Evolutionary conservation across 2,797 vertebrate species (phyloP).

Genomic region (Chiroxiphia lanceolata): DNA sequence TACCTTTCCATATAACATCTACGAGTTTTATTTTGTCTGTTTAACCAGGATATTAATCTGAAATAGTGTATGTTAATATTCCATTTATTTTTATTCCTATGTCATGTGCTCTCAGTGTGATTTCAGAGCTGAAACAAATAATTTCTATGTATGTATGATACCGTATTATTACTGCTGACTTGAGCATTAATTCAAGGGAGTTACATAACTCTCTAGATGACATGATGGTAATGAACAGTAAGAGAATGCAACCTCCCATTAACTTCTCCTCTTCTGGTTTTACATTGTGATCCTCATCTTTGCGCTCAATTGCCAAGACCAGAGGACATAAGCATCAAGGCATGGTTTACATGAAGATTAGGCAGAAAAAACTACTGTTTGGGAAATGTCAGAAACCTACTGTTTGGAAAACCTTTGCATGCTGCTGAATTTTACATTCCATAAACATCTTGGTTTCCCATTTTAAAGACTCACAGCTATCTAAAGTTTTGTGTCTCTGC

Average conservation of each 20-base stretch:
- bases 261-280: background rate
- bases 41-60: background rate
- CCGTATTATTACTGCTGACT: background rate
- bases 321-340: background rate
- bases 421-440: background rate
- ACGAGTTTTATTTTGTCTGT: background rate
- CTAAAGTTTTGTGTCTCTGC: background rate
- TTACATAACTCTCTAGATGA: background rate
- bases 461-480: background rate
- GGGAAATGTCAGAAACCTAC: background rate
- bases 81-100: background rate
- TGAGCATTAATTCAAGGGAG: background rate
- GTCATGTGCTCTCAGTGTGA: background rate
- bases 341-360: background rate
- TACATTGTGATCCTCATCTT: accelerated
- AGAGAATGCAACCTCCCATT: background rate
- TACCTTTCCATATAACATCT: background rate
- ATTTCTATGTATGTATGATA: background rate
- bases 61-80: background rate
- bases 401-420: background rate
- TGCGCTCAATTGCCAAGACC: background rate
- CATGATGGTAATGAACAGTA: background rate
- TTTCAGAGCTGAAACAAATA: background rate
- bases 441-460: background rate
- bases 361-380: background rate